Evolutionary conservation across 2,888 invertebrate species (phyloP), one percentile per base, ranked within the genome.

Genomic region (Eupithecia vulgata): DNA sequence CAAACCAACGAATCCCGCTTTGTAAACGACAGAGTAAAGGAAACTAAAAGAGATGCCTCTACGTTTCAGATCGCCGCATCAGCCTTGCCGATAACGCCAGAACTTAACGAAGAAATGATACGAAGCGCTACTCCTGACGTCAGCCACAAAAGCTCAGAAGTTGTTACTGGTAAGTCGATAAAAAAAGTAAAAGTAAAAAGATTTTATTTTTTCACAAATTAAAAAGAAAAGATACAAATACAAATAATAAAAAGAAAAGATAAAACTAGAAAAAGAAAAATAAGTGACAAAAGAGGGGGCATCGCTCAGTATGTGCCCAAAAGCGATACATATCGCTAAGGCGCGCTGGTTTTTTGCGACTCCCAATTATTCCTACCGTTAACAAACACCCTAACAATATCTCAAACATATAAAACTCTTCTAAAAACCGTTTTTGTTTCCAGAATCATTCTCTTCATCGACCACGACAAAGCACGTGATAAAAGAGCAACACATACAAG

Each of bases 81-180:
- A 84, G 95, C 95, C 85, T 93, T 96, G 85, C 96, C 96, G 76
- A 96, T 96, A 75, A 97, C 97, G 82, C 97, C 96, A 79, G 97
- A 97, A 95, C 96, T 97, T 75, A 97, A 97, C 91, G 97, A 97
- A 95, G 97, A 97, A 87, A 91, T 95, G 83, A 95, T 95, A 81
- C 95, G 96, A 92, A 95, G 96, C 90, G 88, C 95, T 81, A 96
- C 96, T 85, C 95, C 96, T 87, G 96, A 96, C 84, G 94, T 93
- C 81, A 87, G 86, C 70, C 84, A 88, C 78, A 91, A 89, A 86
- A 85, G 85, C 86, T 87, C 93, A 91, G 93, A 92, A 92, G 92
- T 93, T 84, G 90, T 93, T 90, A 93, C 94, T 92, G 93, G 94
- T 94, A 80, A 61, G 87, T n/a, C n/a, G n/a, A n/a, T n/a, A n/a